phyloP scores from a whole-genome alignment of 2,113 vertebrate species.

The Zosterops japonicus region DNA sequence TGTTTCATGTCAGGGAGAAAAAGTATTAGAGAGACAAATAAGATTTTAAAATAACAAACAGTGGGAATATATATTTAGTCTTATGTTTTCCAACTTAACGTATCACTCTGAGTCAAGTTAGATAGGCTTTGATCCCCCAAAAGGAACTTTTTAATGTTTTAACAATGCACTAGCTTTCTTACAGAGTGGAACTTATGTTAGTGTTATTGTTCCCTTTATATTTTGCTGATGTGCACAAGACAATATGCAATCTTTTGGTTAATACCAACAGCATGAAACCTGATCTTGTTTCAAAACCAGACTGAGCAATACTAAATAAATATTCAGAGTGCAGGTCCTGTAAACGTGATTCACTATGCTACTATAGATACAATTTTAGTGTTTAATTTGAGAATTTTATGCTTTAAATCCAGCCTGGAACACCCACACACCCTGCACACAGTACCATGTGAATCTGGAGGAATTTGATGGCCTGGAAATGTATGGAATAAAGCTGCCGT shows the following conservation, averaged over 20 bases:
- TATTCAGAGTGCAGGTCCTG: background rate
- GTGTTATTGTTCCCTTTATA: background rate
- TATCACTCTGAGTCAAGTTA: background rate
- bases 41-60: conserved; percentile 24
- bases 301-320: background rate
- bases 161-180: background rate
- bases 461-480: background rate
- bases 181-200: background rate
- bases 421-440: background rate
- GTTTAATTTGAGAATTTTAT: background rate
- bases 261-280: background rate
- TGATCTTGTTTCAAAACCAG: background rate
- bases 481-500: background rate
- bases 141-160: background rate
- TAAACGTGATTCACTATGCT: background rate
- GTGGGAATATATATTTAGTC: background rate
- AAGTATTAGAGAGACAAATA: conserved; percentile 11
- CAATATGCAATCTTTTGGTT: background rate
- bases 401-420: background rate
- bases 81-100: conserved; percentile 4
- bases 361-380: background rate
- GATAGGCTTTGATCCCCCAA: background rate
- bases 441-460: background rate
- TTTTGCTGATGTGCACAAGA: background rate
- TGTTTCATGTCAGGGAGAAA: background rate